Evolutionary conservation across 2,113 vertebrate species (phyloP), one percentile per base, ranked within the genome.

Genomic region (Aleadryas rufinucha): DNA sequence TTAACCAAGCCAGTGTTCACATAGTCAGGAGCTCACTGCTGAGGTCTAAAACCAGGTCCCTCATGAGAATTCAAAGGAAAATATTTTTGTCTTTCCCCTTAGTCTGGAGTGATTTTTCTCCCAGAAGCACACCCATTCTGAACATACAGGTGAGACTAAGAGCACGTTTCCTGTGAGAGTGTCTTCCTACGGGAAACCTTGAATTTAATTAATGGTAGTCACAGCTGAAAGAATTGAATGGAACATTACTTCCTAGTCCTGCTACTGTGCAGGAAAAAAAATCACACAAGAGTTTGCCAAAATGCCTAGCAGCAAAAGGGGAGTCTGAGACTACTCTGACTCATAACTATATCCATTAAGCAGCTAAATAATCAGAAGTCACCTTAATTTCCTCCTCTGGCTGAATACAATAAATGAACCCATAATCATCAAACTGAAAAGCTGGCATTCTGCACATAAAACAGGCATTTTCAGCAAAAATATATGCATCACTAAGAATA

Each of bases 131-230:
- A 69, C 30, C 15, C 22, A 47, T 13, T 54, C 41, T 39, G 79
- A 19, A 56, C 60, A 42, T 68, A 69, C 76, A 97, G 96, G 90
- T 96, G 90, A 96, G 72, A 64, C 76, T 68, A 49, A 90, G 71
- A 96, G 52, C 93, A 89, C 13, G 1, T 94, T 95, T 96, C 96
- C 96, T 96, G 88, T 89, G 33, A 96, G 76, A 81, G 83, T 70
- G 57, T 90, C 83, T 89, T 96, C 83, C 95, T 92, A 95, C 61
- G 45, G 88, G 94, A 95, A 95, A 88, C 96, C 92, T 95, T 96
- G 93, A 90, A 89, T 81, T 77, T 92, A 90, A 94, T 96, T 90
- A 90, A 78, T 87, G 89, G 72, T 65, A 93, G 92, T 72, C 86
- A 70, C 90, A 93, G 92, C 95, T 94, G 93, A 93, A 96, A 90